Evolutionary conservation across 2,888 invertebrate genomes (phyloP).

Genomic region (Calliopum simillimum): DNA sequence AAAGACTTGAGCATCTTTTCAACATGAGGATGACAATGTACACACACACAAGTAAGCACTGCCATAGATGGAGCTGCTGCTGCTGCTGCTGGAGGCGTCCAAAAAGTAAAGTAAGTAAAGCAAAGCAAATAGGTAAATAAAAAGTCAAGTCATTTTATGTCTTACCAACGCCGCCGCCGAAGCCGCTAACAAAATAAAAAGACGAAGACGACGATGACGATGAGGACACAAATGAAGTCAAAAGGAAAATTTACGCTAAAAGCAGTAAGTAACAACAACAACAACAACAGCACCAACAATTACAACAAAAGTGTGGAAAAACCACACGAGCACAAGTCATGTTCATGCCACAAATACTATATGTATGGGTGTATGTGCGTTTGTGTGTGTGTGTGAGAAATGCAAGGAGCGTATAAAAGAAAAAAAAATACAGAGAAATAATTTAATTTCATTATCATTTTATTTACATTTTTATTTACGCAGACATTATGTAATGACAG

Average conservation of each 20-base stretch:
- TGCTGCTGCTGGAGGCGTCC: background rate
- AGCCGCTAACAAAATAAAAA: background rate
- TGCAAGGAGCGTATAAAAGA: background rate
- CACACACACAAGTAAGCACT: background rate
- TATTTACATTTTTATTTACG: constrained; percentile 47
- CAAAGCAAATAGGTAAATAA: constrained; percentile 44
- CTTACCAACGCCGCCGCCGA: background rate
- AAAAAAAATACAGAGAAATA: constrained; percentile 37
- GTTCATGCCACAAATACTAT: constrained; percentile 11
- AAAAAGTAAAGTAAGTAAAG: background rate
- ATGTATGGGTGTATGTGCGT: background rate
- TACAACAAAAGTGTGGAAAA: constrained; percentile 4
- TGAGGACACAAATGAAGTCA: constrained; percentile 37
- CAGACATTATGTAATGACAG: constrained; percentile 39
- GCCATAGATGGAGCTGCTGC: background rate
- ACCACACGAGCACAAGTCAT: constrained; percentile 19
- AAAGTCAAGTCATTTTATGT: constrained; percentile 43
- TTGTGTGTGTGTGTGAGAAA: background rate
- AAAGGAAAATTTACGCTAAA: constrained; percentile 37
- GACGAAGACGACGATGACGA: constrained; percentile 7
- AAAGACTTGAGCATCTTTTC: constrained; percentile 5
- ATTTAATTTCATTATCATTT: constrained; percentile 50
- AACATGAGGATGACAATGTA: background rate
- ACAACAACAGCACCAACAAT: constrained; percentile 9
- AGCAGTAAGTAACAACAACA: constrained; percentile 26